phyloP scores from a whole-genome alignment of 2,113 vertebrate species.

The Corythaeola cristata region DNA sequence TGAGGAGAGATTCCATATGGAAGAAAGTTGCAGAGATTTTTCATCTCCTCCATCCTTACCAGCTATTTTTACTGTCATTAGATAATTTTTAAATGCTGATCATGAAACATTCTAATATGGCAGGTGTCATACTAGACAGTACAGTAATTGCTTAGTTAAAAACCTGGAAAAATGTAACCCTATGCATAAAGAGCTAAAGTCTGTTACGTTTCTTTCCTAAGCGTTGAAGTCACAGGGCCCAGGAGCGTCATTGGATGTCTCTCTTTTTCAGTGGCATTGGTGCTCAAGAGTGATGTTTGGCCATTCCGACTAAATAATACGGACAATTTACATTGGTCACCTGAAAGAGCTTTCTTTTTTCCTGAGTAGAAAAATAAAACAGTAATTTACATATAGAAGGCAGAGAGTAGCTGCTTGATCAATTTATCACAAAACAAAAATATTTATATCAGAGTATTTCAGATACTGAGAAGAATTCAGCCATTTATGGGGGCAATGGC shows the following conservation, averaged over 20 bases:
- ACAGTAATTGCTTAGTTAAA: not conserved
- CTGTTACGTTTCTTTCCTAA: not conserved
- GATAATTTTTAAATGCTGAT: not conserved
- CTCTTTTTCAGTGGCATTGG: not conserved
- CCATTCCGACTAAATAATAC: not conserved
- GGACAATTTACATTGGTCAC: not conserved
- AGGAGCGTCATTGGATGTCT: not conserved
- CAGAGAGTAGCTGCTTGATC: not conserved
- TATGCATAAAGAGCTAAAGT: not conserved
- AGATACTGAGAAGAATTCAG: not conserved
- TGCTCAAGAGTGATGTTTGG: not conserved
- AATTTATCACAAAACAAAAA: not conserved
- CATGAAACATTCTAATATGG: not conserved
- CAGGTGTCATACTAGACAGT: not conserved
- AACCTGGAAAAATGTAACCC: not conserved
- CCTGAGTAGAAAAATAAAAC: not conserved
- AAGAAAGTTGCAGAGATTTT: not conserved
- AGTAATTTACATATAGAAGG: not conserved
- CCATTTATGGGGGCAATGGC: not conserved
- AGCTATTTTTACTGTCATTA: not conserved
- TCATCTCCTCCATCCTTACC: not conserved
- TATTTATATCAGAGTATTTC: not conserved
- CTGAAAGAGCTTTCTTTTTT: not conserved
- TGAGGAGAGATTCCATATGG: not conserved
- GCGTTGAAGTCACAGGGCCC: not conserved